A percentile compares a stretch with the other conserved stretches of the same genome.
Conservation (phyloP, 1,140 invertebrate species). For the Mizuhopecten yessoensis region DNA sequence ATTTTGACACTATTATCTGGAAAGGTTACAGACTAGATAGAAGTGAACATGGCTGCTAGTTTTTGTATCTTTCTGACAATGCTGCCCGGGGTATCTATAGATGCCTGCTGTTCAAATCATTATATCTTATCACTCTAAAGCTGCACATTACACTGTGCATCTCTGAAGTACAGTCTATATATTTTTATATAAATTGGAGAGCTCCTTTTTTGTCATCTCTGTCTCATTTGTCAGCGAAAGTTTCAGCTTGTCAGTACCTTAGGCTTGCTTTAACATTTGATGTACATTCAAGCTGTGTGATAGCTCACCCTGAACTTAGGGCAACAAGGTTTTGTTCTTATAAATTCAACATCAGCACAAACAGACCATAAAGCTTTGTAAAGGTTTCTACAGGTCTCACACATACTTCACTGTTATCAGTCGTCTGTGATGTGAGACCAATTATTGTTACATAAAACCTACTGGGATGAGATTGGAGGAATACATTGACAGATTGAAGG, state of each 20-base stretch:
- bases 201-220: background rate
- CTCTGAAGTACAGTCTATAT: background rate
- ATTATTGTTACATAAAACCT: too few species aligned
- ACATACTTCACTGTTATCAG: too few species aligned
- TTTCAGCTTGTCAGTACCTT: background rate
- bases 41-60: background rate
- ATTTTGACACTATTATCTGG: background rate
- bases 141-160: background rate
- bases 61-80: background rate
- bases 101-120: background rate
- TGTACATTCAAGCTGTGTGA: background rate
- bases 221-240: background rate
- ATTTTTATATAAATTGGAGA: background rate
- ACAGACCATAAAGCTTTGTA: too few species aligned
- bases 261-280: background rate
- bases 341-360: too few species aligned
- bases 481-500: too few species aligned
- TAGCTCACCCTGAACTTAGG: background rate
- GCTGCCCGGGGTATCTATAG: background rate
- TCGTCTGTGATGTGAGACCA: too few species aligned
- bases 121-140: background rate
- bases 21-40: conserved; percentile 16
- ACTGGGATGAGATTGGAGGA: too few species aligned
- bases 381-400: too few species aligned
- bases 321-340: background rate